phyloP scores from a whole-genome alignment of 2,797 vertebrate genomes.

The Leuciscus waleckii region DNA sequence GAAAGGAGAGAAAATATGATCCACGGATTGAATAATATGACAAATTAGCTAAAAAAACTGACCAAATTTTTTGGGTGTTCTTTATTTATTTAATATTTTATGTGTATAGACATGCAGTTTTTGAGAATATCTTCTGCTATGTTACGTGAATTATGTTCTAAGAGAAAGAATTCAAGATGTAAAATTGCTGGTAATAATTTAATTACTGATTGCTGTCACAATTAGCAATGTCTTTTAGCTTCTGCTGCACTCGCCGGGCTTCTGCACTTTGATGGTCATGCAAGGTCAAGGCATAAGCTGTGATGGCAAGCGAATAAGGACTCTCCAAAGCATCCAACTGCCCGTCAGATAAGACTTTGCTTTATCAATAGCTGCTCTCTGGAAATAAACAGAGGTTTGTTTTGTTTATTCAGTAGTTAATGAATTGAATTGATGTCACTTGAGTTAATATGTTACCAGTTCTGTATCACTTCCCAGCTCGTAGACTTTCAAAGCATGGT shows the following conservation, averaged over 20 bases:
- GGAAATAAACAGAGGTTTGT: slow-evolving; percentile 29
- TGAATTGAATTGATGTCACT: background rate
- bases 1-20: background rate
- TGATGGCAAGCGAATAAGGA: slow-evolving; percentile 69
- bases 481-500: slow-evolving; percentile 53
- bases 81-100: too few relatives aligned
- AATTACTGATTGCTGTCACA: slow-evolving; percentile 64
- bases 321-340: slow-evolving; percentile 57
- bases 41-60: background rate
- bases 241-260: slow-evolving; percentile 45
- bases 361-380: slow-evolving; percentile 61
- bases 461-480: slow-evolving; percentile 17
- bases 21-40: background rate
- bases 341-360: slow-evolving; percentile 63
- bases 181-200: too few relatives aligned
- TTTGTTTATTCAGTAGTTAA: background rate
- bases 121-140: background rate
- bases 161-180: background rate
- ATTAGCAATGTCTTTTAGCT: slow-evolving; percentile 60
- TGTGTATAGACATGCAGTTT: background rate
- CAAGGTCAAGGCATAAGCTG: slow-evolving; percentile 72
- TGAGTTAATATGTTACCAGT: slow-evolving; percentile 65
- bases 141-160: background rate
- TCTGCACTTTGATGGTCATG: slow-evolving; percentile 20
- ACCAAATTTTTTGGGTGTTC: too few relatives aligned